Evolutionary conservation across 2,888 invertebrate genomes (phyloP), one percentile per base, ranked within the genome.

Genomic region (Gisinianus flammeolus): DNA sequence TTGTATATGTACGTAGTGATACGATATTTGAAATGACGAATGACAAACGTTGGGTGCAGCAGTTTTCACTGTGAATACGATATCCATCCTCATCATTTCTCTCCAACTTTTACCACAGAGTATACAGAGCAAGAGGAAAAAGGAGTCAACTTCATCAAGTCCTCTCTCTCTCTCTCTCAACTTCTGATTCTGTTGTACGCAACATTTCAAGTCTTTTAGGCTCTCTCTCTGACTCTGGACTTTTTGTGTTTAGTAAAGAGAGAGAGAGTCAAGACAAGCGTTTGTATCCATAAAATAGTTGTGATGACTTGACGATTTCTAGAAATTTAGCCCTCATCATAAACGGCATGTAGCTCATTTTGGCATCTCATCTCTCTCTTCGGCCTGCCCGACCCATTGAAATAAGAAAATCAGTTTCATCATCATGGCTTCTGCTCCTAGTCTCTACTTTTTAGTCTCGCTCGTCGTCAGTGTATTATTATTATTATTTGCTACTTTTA

Each of bases 361-460:
- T 76, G 62, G 76, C 76, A 76, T 76, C 70, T 76, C 76, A 76
- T 76, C 76, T 69, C 69, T 70, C 76, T 76, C 76, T 70, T 76
- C 62, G 44, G 74, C 74, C 52, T 22, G 74, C 62, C 62, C 54
- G 69, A 31, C 24, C 54, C 58, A 76, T 76, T 76, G 69, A 76
- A 76, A 69, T 52, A 56, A 58, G 68, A 66, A 76, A 70, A 70
- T 76, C 69, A 76, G 70, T 76, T 69, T 69, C 58, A 76, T 76
- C 68, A 76, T 68, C 56, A 58, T 69, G 68, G 76, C 69, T 69
- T 70, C 76, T 58, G 69, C 69, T 69, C 56, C 69, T 68, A 67
- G 28, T n/a, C n/a, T n/a, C 19, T 58, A 10, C 58, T 58, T 58
- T 19, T 19, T 58, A 6, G n/a, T 58, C 58, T 58, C 58, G 6